Base-by-base conservation (phyloP, 2,797 vertebrate species). In the Microcaecilia unicolor region DNA sequence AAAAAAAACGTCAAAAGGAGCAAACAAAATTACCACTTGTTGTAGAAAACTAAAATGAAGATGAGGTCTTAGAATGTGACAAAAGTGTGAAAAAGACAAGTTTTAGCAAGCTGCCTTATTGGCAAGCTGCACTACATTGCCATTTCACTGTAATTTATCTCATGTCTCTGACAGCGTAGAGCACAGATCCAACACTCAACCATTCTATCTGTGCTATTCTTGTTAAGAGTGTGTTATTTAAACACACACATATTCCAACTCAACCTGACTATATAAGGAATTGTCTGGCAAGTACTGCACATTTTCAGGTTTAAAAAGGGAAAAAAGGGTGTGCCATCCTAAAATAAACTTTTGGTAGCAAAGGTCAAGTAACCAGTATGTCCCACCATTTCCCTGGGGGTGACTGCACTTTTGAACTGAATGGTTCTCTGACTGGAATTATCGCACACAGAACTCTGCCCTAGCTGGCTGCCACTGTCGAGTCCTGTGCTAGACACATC, bases 311-410 rank as follows among this genome's bases (percentile, higher is more conserved):
- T 15, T 19, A 24, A 13, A 25, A 5, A 5, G 18, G n/a, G 33
- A 45, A n/a, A n/a, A n/a, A n/a, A n/a, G n/a, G n/a, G n/a, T n/a
- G n/a, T n/a, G n/a, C n/a, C n/a, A 8, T 8, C 3, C 53, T 85
- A 94, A 45, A 73, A 76, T 6, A 91, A 78, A 15, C 79, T 87
- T 73, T 95, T 97, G 51, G 91, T 93, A 37, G 96, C 95, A 8
- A 99, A 98, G 37, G 91, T 97, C 46, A 99, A 83, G 75, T 97
- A 99, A 3, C 96, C 96, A 0, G 95, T 99, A 80, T 99, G 95
- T 18, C 91, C 96, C 0, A 91, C 88, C 9, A 91, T 81, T 42
- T 97, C 92, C 53, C 85, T 76, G 42, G 86, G 86, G 0, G 83
- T 76, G 1, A 81, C 84, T 2, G 90, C 87, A 7, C 90, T 93